A percentile compares a stretch with the other conserved stretches of the same genome.
Evolutionary conservation across 2,888 invertebrate species (phyloP).

Genomic region (Schrankia costaestrigalis): DNA sequence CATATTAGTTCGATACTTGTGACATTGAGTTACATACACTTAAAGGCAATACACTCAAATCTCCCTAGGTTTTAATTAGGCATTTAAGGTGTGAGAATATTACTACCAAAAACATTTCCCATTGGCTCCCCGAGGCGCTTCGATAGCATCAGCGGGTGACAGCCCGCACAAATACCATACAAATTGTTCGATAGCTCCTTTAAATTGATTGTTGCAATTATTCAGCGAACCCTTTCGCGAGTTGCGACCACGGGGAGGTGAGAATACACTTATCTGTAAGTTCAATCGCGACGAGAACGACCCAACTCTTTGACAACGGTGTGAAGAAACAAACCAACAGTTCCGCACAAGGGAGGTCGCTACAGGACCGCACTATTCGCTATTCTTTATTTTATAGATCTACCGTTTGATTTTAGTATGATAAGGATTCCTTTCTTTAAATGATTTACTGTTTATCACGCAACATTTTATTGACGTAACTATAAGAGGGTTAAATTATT

Average conservation of each 20-base stretch:
- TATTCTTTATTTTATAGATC: constrained; percentile 68
- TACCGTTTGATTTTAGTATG: constrained; percentile 49
- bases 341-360: constrained; percentile 52
- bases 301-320: constrained; percentile 73
- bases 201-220: constrained; percentile 80
- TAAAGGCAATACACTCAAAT: too few relatives aligned
- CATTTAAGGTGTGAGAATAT: constrained; percentile 73
- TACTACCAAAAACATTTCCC: constrained; percentile 62
- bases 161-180: constrained; percentile 80
- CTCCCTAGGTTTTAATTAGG: constrained; percentile 26
- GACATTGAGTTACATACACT: too few relatives aligned
- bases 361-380: constrained; percentile 53
- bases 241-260: constrained; percentile 71
- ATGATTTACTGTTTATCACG: constrained; percentile 49
- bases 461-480: constrained; percentile 37
- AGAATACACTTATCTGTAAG: constrained; percentile 74
- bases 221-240: constrained; percentile 76
- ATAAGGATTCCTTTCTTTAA: constrained; percentile 51
- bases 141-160: constrained; percentile 77
- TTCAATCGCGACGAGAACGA: constrained; percentile 52
- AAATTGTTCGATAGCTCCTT: constrained; percentile 78
- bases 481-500: constrained; percentile 35
- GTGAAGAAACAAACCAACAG: constrained; percentile 62
- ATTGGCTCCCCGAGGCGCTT: constrained; percentile 69
- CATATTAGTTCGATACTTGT: too few relatives aligned